Conservation (phyloP, 2,797 vertebrate species). For the Pseudochaenichthys georgianus region DNA sequence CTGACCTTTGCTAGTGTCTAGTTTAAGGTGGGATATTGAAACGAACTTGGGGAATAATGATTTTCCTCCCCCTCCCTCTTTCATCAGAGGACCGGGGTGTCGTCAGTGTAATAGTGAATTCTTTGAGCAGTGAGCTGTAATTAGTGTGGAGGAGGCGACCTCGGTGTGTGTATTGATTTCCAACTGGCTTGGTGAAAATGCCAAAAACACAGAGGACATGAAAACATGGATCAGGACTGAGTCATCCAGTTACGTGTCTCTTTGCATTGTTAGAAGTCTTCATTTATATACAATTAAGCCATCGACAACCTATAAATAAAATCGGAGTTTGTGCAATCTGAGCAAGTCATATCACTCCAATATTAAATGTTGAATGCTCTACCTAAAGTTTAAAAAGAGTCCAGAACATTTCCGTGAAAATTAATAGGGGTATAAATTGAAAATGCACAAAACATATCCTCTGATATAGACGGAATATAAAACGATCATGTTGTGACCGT, state of each 20-base stretch:
- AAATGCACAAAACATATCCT: background rate
- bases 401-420: slow-evolving; percentile 1
- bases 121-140: slow-evolving; percentile 71
- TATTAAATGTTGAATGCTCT: slow-evolving; percentile 4
- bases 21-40: slow-evolving; percentile 67
- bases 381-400: background rate
- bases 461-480: slow-evolving; percentile 1
- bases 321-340: background rate
- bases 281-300: background rate
- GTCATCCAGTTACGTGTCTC: slow-evolving; percentile 40
- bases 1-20: slow-evolving; percentile 71
- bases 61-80: slow-evolving; percentile 55
- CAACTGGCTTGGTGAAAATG: slow-evolving; percentile 69
- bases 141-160: slow-evolving; percentile 74
- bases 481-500: background rate
- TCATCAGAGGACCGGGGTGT: slow-evolving; percentile 48
- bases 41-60: slow-evolving; percentile 74
- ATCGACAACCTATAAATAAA: background rate
- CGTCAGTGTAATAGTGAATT: slow-evolving; percentile 65
- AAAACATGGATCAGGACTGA: slow-evolving; percentile 48
- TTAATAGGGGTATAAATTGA: background rate
- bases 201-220: slow-evolving; percentile 57
- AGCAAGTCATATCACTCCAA: slow-evolving; percentile 1
- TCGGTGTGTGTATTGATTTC: slow-evolving; percentile 78
- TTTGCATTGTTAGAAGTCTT: slow-evolving; percentile 12